Percentiles rank a stretch among this genome's conserved stretches.
Evolutionary conservation across 2,797 vertebrate genomes (phyloP).

Genomic region (Gallirallus australis): DNA sequence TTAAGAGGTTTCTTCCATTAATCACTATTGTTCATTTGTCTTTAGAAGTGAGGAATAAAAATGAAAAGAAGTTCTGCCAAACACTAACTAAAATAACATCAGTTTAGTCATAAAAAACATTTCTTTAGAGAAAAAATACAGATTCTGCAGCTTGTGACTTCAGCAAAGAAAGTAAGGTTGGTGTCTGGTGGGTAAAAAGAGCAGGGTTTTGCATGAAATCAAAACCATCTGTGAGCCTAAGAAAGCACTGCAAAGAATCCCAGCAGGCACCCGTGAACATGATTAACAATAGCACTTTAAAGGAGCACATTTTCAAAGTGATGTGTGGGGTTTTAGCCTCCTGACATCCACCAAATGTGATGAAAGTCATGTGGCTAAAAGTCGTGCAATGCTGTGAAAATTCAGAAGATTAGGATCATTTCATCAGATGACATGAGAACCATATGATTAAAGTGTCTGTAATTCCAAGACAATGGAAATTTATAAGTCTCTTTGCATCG

Average conservation of each 20-base stretch:
- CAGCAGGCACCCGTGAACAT: not conserved
- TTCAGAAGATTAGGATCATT: not conserved
- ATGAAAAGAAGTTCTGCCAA: not conserved
- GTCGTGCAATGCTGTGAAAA: not conserved
- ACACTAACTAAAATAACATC: not conserved
- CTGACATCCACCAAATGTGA: not conserved
- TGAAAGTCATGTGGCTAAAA: not conserved
- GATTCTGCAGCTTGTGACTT: not conserved
- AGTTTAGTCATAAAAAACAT: not conserved
- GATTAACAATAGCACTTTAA: not conserved
- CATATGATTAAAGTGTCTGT: not conserved
- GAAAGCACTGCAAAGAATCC: not conserved
- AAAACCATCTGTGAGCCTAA: not conserved
- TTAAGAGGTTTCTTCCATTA: not conserved
- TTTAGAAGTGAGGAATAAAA: not conserved
- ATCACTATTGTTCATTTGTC: not conserved
- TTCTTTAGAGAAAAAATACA: not conserved
- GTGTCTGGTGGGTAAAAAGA: not conserved
- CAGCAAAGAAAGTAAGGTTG: not conserved
- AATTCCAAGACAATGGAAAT: not conserved
- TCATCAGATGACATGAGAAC: not conserved
- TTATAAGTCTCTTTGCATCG: not conserved
- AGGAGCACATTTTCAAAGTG: not conserved
- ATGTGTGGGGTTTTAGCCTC: not conserved
- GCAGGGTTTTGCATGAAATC: not conserved